Evolutionary conservation across 2,797 vertebrate species (phyloP).

Genomic region (Momotus momota): DNA sequence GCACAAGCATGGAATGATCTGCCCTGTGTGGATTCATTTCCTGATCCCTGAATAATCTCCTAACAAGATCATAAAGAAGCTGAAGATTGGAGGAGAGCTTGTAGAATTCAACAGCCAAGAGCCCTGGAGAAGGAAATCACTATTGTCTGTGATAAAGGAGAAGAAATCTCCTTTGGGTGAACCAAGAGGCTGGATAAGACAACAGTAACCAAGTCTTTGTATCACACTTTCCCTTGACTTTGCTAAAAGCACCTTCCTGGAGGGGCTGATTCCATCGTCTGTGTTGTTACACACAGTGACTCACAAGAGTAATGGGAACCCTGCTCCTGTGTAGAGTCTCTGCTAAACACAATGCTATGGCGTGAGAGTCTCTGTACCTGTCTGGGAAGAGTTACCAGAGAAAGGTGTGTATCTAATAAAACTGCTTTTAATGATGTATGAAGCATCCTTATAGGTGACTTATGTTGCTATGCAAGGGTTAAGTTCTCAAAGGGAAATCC

Average conservation of each 20-base stretch:
- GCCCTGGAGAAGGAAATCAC: not conserved
- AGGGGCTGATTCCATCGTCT: not conserved
- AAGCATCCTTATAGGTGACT: not conserved
- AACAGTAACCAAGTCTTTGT: not conserved
- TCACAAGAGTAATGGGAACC: not conserved
- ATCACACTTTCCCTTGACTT: not conserved
- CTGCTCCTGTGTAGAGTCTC: not conserved
- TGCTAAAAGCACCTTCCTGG: not conserved
- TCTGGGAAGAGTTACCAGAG: not conserved
- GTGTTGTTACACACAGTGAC: not conserved
- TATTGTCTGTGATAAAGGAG: not conserved
- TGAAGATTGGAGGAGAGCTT: not conserved
- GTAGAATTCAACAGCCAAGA: not conserved
- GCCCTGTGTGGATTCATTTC: not conserved
- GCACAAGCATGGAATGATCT: not conserved
- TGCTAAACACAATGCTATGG: not conserved
- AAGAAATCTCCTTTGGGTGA: not conserved
- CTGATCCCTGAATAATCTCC: not conserved
- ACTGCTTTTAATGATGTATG: not conserved
- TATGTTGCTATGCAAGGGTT: not conserved
- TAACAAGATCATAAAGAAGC: not conserved
- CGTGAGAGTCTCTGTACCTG: accelerated
- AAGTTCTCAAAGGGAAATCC: not conserved
- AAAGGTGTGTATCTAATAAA: not conserved
- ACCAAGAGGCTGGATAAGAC: not conserved